Evolutionary conservation across 2,113 vertebrate genomes (phyloP).

Genomic region (Plecotus auritus): DNA sequence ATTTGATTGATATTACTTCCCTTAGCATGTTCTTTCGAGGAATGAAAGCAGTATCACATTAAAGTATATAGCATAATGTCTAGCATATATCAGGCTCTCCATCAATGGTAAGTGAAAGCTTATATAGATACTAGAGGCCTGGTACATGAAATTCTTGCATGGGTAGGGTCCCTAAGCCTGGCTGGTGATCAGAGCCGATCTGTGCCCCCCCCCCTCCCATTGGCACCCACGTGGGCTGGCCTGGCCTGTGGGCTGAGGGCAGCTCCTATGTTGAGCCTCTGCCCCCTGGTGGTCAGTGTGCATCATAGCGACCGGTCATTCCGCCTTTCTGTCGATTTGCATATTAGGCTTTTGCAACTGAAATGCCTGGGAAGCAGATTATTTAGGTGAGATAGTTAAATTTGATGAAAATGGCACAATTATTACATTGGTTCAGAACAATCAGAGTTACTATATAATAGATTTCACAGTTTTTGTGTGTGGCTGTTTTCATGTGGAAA

Average conservation of each 20-base stretch:
- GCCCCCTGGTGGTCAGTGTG: too few relatives aligned
- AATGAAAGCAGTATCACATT: background rate
- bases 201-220: too few relatives aligned
- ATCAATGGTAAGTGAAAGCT: background rate
- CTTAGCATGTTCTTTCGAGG: background rate
- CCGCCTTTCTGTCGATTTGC: too few relatives aligned
- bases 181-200: too few relatives aligned
- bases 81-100: background rate
- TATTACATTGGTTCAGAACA: background rate
- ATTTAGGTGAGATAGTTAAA: slow-evolving; percentile 7
- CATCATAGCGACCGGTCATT: too few relatives aligned
- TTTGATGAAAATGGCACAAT: background rate
- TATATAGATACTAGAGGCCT: background rate
- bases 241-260: too few relatives aligned
- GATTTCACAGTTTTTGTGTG: background rate
- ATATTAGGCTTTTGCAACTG: background rate
- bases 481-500: background rate
- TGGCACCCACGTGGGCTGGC: too few relatives aligned
- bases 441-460: background rate
- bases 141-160: too few relatives aligned
- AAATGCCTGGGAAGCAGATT: background rate
- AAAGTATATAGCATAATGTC: background rate
- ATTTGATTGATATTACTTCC: background rate
- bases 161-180: too few relatives aligned
- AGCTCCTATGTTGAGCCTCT: too few relatives aligned